Evolutionary conservation across 2,113 vertebrate species (phyloP).

Genomic region (Lanius ludovicianus): DNA sequence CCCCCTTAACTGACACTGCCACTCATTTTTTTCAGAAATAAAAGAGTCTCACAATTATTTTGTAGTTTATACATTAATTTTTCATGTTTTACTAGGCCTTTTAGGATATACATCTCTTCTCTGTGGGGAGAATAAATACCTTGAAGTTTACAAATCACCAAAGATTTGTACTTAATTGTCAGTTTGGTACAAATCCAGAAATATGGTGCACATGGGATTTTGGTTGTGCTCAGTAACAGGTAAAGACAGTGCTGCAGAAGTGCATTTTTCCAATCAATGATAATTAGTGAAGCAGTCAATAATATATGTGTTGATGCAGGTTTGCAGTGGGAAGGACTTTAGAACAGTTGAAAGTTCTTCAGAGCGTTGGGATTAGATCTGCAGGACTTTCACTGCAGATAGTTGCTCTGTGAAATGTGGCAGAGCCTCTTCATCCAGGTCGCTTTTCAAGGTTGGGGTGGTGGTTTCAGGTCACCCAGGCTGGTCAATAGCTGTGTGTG

Average conservation of each 20-base stretch:
- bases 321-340: background rate
- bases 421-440: background rate
- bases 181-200: background rate
- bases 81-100: background rate
- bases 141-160: background rate
- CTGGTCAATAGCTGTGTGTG: background rate
- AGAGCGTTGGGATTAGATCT: accelerated
- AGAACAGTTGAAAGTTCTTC: background rate
- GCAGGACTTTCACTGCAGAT: background rate
- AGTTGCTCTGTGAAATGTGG: background rate
- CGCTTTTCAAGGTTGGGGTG: background rate
- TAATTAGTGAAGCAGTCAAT: background rate
- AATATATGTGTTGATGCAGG: background rate
- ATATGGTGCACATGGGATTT: accelerated
- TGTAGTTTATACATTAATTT: background rate
- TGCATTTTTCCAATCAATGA: background rate
- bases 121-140: background rate
- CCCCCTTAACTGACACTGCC: background rate
- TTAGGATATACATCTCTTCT: background rate
- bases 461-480: background rate
- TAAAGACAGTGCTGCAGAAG: background rate
- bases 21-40: background rate
- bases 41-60: background rate
- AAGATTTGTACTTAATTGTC: background rate
- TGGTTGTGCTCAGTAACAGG: background rate